Conservation (phyloP, 1,140 invertebrate genomes). For the Muscidifurax raptorellus region DNA sequence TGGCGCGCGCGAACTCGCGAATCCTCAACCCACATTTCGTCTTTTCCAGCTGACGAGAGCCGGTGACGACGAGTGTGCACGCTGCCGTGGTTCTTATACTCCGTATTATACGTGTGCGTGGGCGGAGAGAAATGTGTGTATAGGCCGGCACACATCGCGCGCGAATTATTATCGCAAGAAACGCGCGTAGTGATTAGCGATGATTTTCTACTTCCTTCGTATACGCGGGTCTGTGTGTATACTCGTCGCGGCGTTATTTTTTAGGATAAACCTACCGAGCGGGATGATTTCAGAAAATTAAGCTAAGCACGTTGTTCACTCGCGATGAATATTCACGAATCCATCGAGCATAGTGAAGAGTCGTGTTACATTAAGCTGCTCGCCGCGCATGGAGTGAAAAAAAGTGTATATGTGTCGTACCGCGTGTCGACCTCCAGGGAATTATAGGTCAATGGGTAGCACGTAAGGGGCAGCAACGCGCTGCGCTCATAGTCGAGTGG, state of each 20-base stretch:
- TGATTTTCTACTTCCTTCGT: neutral
- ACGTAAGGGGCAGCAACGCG: too few species aligned
- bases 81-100: neutral
- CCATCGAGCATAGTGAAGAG: neutral
- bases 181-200: neutral
- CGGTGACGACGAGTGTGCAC: neutral
- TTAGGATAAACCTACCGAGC: too few species aligned
- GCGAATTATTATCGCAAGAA: too few species aligned
- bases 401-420: neutral
- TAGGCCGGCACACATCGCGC: too few species aligned
- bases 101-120: neutral
- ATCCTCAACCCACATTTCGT: constrained; percentile 43
- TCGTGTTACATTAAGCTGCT: too few species aligned
- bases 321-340: neutral
- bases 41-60: constrained; percentile 8
- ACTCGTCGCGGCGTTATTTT: too few species aligned
- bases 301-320: neutral
- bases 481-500: too few species aligned
- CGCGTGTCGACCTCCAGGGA: neutral
- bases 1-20: constrained; percentile 1
- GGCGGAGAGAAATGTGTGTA: neutral
- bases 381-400: neutral
- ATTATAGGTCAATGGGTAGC: neutral
- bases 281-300: neutral
- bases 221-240: too few species aligned